Evolutionary conservation across 1,140 invertebrate genomes (phyloP).

Genomic region (Teleopsis dalmanni): DNA sequence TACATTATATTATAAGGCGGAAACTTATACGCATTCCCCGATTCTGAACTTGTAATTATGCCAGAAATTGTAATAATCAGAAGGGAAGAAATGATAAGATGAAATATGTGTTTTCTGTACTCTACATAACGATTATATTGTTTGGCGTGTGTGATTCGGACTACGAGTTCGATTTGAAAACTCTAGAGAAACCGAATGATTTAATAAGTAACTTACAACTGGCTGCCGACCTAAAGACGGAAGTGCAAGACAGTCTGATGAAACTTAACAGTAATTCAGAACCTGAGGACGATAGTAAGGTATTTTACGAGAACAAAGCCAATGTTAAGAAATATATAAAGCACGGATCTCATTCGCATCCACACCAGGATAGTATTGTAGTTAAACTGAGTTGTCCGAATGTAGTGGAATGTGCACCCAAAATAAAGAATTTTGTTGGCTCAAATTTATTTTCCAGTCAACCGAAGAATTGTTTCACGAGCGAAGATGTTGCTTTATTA

Average conservation of each 20-base stretch:
- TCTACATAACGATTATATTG: conserved; percentile 27
- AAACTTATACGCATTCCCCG: too few species aligned
- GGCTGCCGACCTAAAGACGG: conserved; percentile 8
- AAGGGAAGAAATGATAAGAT: not conserved
- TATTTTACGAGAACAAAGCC: not conserved
- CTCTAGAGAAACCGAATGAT: conserved; percentile 8
- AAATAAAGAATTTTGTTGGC: conserved; percentile 23
- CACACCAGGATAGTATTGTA: not conserved
- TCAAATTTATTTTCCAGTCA: conserved; percentile 31
- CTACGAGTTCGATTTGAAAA: conserved; percentile 31
- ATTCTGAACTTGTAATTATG: too few species aligned
- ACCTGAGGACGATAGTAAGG: not conserved
- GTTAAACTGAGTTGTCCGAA: not conserved
- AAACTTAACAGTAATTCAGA: not conserved
- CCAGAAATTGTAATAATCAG: not conserved
- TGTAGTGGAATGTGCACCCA: not conserved
- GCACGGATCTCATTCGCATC: too few species aligned
- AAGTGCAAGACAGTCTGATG: not conserved
- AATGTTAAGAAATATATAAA: not conserved
- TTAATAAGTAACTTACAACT: conserved; percentile 7
- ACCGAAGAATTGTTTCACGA: conserved; percentile 32
- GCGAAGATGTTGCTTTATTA: conserved; percentile 32
- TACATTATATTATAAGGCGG: too few species aligned
- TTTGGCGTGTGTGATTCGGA: conserved; percentile 33
- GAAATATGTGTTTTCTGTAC: conserved; percentile 18